These are phyloP conservation scores for Acropternis orthonyx DNA, from an alignment of 2,797 vertebrate species.

Conservation along the genomic window DNA sequence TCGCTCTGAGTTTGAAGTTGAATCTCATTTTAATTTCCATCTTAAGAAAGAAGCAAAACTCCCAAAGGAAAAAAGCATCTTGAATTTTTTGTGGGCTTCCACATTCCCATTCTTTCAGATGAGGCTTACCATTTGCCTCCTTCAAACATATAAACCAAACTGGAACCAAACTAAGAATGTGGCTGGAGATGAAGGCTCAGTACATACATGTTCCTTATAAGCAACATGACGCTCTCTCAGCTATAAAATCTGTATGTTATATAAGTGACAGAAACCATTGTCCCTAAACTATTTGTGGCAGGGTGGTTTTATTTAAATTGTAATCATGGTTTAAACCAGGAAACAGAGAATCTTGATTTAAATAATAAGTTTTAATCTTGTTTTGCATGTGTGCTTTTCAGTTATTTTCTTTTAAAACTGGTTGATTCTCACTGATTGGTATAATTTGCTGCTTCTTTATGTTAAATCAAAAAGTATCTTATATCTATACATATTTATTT, in stretches of 20 bases:
- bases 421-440: slow-evolving; percentile 59
- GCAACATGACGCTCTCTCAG: background rate
- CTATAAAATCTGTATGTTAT: background rate
- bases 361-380: slow-evolving; percentile 68
- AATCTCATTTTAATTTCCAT: background rate
- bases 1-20: background rate
- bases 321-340: slow-evolving; percentile 39
- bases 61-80: background rate
- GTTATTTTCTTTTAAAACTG: slow-evolving; percentile 54
- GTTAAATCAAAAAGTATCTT: slow-evolving; percentile 63
- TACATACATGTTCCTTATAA: background rate
- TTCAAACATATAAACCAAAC: background rate
- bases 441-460: slow-evolving; percentile 62
- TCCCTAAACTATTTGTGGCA: background rate
- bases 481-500: slow-evolving; percentile 70
- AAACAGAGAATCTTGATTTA: slow-evolving; percentile 55
- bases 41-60: background rate
- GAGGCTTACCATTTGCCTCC: background rate
- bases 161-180: background rate
- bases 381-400: slow-evolving; percentile 58
- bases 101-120: background rate
- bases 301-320: slow-evolving; percentile 29
- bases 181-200: background rate
- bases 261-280: slow-evolving; percentile 6
- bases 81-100: background rate